Conservation (phyloP, 2,888 invertebrate species). For the Cryptus viduatorius region DNA sequence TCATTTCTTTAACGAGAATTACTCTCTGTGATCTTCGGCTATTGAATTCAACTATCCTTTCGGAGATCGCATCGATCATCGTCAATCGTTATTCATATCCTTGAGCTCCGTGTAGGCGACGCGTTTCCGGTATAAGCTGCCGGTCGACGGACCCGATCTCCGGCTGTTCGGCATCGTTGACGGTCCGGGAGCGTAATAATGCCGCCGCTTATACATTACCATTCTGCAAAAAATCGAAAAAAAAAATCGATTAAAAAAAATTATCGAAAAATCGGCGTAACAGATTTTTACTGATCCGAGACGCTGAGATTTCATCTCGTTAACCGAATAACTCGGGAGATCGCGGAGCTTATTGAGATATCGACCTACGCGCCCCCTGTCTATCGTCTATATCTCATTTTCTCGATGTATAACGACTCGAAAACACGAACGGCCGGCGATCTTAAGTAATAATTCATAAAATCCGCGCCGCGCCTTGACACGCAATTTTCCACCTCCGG, state of each 20-base stretch:
- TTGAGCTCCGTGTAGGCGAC: constrained; percentile 83
- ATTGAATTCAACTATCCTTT: constrained; percentile 42
- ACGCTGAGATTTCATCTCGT: too few relatives aligned
- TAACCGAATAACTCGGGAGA: neutral
- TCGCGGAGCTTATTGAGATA: neutral
- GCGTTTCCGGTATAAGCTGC: constrained; percentile 80
- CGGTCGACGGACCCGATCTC: constrained; percentile 59
- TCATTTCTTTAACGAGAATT: neutral
- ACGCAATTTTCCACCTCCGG: constrained; percentile 3
- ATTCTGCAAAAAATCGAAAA: constrained; percentile 74
- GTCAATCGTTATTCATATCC: constrained; percentile 84
- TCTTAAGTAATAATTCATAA: neutral
- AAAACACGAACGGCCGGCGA: neutral
- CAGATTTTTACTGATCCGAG: neutral
- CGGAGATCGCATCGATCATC: constrained; percentile 41
- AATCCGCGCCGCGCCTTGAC: constrained; percentile 14
- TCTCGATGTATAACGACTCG: neutral
- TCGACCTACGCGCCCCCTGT: neutral
- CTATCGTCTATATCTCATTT: neutral
- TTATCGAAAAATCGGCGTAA: neutral
- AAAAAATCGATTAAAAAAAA: constrained; percentile 39
- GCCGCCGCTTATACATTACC: constrained; percentile 82
- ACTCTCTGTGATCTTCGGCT: constrained; percentile 35
- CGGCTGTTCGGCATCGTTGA: constrained; percentile 77
- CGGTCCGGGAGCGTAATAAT: constrained; percentile 79